Evolutionary conservation across 2,113 vertebrate genomes (phyloP).

Genomic region (Anser brachyrhynchus): DNA sequence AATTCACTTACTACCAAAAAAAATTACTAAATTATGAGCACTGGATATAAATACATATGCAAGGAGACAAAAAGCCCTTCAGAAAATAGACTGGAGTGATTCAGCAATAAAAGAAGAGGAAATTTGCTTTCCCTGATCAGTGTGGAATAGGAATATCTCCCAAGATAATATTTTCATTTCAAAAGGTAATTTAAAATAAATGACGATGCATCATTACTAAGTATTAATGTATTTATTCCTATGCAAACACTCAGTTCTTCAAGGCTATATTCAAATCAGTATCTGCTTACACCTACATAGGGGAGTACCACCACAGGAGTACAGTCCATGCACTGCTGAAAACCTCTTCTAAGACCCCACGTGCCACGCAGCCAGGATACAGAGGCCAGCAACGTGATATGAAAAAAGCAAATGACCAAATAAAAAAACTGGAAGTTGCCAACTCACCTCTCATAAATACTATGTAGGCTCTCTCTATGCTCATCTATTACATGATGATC

Average conservation of each 20-base stretch:
- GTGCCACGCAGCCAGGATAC: background rate
- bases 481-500: background rate
- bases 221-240: background rate
- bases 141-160: background rate
- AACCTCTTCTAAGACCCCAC: background rate
- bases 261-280: background rate
- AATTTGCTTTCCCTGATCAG: background rate
- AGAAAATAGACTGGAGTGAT: background rate
- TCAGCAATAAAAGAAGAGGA: background rate
- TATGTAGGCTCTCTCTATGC: background rate
- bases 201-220: background rate
- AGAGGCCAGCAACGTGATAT: background rate
- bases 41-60: background rate
- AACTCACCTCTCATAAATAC: background rate
- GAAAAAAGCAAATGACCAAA: background rate
- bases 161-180: background rate
- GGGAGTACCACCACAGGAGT: background rate
- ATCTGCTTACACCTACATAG: accelerated
- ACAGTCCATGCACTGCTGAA: background rate
- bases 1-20: background rate
- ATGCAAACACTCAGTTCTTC: background rate
- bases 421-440: background rate
- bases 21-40: background rate
- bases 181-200: background rate
- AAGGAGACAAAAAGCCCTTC: background rate